Conservation (phyloP, 2,113 vertebrate species). For the Uropsilus gracilis region DNA sequence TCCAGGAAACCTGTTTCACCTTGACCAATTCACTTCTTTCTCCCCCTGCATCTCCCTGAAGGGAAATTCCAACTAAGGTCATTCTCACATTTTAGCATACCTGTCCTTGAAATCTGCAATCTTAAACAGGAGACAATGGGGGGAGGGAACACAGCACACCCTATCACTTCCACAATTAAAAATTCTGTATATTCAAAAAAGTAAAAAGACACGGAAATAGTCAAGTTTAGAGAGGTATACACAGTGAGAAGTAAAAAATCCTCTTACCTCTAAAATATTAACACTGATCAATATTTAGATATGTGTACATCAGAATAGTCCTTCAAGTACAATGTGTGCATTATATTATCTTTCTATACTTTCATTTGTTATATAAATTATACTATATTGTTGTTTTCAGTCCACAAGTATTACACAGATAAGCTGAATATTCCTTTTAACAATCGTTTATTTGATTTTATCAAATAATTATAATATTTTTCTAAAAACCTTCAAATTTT, state of each 20-base stretch:
- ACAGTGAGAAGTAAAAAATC: background rate
- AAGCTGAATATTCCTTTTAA: background rate
- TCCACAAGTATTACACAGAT: background rate
- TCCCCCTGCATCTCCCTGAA: no score
- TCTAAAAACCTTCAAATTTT: background rate
- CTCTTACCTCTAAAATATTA: background rate
- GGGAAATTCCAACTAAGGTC: no score
- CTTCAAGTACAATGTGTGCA: background rate
- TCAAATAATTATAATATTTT: background rate
- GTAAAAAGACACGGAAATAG: background rate
- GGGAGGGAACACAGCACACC: no score
- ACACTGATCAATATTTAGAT: background rate
- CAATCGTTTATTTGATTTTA: background rate
- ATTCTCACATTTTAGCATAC: no score
- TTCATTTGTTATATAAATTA: background rate
- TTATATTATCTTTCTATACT: background rate
- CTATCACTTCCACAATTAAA: background rate
- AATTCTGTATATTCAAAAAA: background rate
- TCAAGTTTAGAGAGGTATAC: background rate
- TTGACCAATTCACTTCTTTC: no score
- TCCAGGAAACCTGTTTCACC: no score
- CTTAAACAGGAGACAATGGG: no score
- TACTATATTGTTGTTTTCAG: background rate
- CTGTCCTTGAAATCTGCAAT: no score
- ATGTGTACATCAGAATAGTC: background rate